phyloP scores from a whole-genome alignment of 2,113 vertebrate genomes.

The Triplophysa rosa region DNA sequence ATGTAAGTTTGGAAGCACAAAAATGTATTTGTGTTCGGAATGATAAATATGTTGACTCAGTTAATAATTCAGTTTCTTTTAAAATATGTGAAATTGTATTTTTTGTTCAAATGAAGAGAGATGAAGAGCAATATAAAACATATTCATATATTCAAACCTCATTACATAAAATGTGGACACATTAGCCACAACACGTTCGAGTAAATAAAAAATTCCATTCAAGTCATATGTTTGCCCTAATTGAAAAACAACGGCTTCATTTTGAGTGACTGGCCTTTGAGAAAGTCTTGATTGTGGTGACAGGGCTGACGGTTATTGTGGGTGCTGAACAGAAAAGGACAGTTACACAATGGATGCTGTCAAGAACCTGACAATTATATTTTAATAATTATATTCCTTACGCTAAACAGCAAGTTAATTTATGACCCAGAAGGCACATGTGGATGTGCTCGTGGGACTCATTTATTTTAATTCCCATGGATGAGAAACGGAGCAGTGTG shows the following conservation, averaged over 20 bases:
- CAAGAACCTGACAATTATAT: slow-evolving; percentile 30
- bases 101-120: background rate
- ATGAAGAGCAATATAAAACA: background rate
- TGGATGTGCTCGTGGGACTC: slow-evolving; percentile 1
- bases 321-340: slow-evolving; percentile 14
- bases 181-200: background rate
- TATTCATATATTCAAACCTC: background rate
- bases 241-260: slow-evolving; percentile 33
- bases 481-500: slow-evolving; percentile 12
- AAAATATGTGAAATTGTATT: slow-evolving; percentile 6
- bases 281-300: slow-evolving; percentile 11
- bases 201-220: slow-evolving; percentile 35
- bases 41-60: background rate
- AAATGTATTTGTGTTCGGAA: background rate
- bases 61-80: background rate
- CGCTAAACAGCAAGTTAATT: background rate
- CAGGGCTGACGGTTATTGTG: slow-evolving; percentile 16
- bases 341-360: slow-evolving; percentile 26
- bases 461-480: background rate
- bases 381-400: slow-evolving; percentile 36
- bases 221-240: slow-evolving; percentile 19
- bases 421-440: background rate
- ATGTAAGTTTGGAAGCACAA: background rate
- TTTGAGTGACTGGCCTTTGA: slow-evolving; percentile 28
- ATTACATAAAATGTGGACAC: background rate